phyloP scores from a whole-genome alignment of 2,113 vertebrate genomes.

The Carassius gibelio region DNA sequence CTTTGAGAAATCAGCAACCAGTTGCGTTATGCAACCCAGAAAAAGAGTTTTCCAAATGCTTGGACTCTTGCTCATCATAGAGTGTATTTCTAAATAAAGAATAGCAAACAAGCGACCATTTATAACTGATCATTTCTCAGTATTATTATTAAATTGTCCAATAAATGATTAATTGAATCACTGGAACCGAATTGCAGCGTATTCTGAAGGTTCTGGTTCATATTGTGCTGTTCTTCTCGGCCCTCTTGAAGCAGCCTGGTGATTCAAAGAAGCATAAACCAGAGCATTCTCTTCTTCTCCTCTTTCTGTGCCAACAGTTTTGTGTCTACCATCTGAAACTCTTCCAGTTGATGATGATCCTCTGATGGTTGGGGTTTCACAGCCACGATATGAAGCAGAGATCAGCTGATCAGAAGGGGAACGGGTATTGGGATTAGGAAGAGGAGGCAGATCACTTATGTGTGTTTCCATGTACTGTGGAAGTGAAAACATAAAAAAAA shows the following conservation, averaged over 20 bases:
- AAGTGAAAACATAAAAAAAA: slow-evolving; percentile 1
- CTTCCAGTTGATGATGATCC: slow-evolving; percentile 31
- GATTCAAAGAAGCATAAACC: slow-evolving; percentile 70
- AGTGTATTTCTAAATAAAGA: neutral
- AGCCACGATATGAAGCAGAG: neutral
- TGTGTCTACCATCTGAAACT: neutral
- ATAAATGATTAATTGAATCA: slow-evolving; percentile 13
- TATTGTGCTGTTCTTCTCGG: slow-evolving; percentile 27
- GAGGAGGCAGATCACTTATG: slow-evolving; percentile 32
- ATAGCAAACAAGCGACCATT: neutral
- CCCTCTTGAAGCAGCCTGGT: slow-evolving; percentile 9
- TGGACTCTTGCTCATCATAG: neutral
- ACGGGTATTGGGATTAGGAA: slow-evolving; percentile 45
- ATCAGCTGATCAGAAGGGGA: slow-evolving; percentile 7
- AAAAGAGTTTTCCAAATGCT: neutral
- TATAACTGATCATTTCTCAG: neutral
- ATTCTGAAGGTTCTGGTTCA: slow-evolving; percentile 63
- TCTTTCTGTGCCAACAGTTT: neutral
- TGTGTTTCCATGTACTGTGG: slow-evolving; percentile 57
- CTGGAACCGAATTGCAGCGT: slow-evolving; percentile 67
- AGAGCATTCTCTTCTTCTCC: slow-evolving; percentile 50
- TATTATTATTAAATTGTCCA: neutral
- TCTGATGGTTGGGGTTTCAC: slow-evolving; percentile 21
- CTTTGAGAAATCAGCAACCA: neutral
- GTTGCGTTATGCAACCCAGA: neutral